Base-by-base conservation (phyloP, 2,113 vertebrate species). In the Sisor rabdophorus region DNA sequence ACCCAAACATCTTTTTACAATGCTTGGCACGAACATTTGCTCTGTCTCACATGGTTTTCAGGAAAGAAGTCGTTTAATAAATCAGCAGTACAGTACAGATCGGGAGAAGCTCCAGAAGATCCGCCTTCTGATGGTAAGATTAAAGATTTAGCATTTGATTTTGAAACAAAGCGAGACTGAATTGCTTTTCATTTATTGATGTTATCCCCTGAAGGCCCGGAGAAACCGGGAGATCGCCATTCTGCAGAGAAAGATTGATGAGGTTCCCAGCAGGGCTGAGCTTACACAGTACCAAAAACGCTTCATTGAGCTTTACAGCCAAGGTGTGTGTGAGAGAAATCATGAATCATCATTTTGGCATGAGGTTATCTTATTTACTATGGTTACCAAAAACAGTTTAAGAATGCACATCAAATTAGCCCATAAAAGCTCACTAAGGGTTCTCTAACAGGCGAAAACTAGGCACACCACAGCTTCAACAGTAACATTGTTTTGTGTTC, bases 281-380 rank as follows among this genome's bases (percentile, higher is more conserved):
- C 91, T 99, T 71, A 98, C 95, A 53, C 97, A 99, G 87, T 98
- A 99, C 88, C 97, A 98, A 93, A 98, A 98, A 91, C 94, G 97
- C 84, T 99, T 99, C 87, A 94, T 99, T 79, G 97, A 99, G 85
- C 96, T 99, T 78, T 99, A 98, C 83, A 91, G 94, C 84, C 97
- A 98, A 89, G 97, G 97, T 90, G 47, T 28, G 72, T 53, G 56
- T 9, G 22, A 47, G 4, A 22, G 10, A 22, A 26, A 20, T 63
- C 55, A 55, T n/a, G 36, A 7, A 36, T 7, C 10, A 10, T 44
- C n/a, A n/a, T 44, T 44, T 55, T 64, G 74, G 30, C 61, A 24
- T 67, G 16, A 64, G 52, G 3, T 30, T 13, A 11, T 28, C n/a
- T 71, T 55, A 55, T 55, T 40, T 22, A 17, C 20, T 71, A 32